A percentile compares a stretch with the other conserved stretches of the same genome.
These are phyloP conservation scores for Pseudochaenichthys georgianus DNA, from an alignment of 2,797 vertebrate genomes.

Conservation along the genomic window DNA sequence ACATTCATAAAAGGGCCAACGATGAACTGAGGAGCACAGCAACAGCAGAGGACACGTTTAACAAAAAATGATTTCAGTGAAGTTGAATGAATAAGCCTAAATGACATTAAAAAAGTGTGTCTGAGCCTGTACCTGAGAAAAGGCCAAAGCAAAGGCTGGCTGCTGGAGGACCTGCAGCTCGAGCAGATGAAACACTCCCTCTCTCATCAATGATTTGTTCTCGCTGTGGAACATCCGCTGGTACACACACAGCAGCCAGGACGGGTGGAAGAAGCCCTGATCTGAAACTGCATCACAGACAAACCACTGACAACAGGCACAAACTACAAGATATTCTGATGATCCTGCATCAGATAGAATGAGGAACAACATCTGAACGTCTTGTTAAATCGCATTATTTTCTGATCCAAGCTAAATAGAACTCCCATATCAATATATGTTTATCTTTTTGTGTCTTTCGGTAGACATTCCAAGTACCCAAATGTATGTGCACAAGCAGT, in stretches of 20 bases:
- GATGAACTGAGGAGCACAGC: conserved; percentile 86
- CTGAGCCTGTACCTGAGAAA: conserved; percentile 86
- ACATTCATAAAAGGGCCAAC: conserved; percentile 93
- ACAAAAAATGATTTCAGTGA: neutral
- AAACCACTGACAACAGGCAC: neutral
- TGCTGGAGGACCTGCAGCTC: conserved; percentile 85
- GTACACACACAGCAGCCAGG: conserved; percentile 94
- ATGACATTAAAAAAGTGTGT: neutral
- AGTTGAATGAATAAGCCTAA: neutral
- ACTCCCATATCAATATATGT: too few relatives aligned
- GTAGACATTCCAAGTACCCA: too few relatives aligned
- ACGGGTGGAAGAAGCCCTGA: conserved; percentile 88
- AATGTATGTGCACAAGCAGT: too few relatives aligned
- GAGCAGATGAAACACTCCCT: conserved; percentile 92
- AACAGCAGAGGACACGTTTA: conserved; percentile 1
- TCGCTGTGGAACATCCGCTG: conserved; percentile 97
- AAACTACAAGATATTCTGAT: neutral
- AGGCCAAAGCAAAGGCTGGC: conserved; percentile 83
- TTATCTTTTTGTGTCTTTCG: too few relatives aligned
- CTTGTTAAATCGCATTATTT: too few relatives aligned
- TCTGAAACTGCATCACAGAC: conserved; percentile 61
- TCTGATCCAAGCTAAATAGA: too few relatives aligned
- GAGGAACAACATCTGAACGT: too few relatives aligned
- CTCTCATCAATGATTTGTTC: conserved; percentile 92
- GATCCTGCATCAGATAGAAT: too few relatives aligned